These are phyloP conservation scores for Merodon equestris DNA, from an alignment of 2,888 invertebrate species.

Conservation along the genomic window DNA sequence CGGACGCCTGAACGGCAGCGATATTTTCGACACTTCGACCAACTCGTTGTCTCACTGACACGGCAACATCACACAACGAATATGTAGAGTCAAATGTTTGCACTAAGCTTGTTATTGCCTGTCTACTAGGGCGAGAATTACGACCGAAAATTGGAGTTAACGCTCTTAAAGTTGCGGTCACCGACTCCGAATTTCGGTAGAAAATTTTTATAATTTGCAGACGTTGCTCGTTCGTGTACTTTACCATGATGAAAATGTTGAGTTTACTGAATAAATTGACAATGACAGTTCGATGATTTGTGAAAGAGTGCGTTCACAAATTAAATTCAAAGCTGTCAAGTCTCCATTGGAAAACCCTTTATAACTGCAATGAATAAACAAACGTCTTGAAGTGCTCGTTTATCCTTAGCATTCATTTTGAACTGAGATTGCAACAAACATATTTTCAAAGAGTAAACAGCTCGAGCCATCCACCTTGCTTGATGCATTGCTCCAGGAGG, in stretches of 20 bases:
- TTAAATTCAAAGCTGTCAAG: background rate
- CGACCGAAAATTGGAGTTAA: background rate
- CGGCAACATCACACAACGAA: conserved; percentile 30
- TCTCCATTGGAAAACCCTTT: conserved; percentile 1
- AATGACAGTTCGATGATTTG: too few relatives aligned
- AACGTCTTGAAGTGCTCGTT: too few relatives aligned
- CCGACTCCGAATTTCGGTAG: background rate
- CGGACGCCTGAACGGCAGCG: conserved; percentile 21
- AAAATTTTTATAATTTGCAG: background rate
- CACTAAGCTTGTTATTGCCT: background rate
- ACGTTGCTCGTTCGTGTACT: conserved; percentile 3
- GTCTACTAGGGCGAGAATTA: conserved; percentile 1
- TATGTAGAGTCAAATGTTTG: conserved; percentile 9
- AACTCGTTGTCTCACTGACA: conserved; percentile 47
- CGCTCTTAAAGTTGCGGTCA: conserved; percentile 13
- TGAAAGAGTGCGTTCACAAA: too few relatives aligned
- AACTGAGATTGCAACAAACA: too few relatives aligned
- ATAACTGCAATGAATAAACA: background rate
- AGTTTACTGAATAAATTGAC: background rate
- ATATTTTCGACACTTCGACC: conserved; percentile 51
- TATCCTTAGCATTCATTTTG: too few relatives aligned
- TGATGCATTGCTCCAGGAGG: too few relatives aligned
- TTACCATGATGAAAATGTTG: background rate
- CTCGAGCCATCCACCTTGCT: too few relatives aligned
- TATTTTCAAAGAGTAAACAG: too few relatives aligned